phyloP scores from a whole-genome alignment of 2,113 vertebrate species.

The Capra hircus region DNA sequence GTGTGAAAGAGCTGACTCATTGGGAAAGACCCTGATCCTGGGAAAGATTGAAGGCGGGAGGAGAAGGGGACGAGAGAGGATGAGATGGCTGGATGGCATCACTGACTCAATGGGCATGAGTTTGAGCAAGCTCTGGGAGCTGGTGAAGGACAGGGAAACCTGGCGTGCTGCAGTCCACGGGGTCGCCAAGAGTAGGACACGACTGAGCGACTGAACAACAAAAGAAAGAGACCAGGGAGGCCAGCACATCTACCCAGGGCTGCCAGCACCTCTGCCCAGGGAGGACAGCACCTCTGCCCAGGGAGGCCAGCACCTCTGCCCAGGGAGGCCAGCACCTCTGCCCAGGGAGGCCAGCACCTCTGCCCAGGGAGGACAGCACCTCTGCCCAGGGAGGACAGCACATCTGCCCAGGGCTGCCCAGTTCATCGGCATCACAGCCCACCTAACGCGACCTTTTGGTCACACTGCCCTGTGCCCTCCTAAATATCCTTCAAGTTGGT shows the following conservation, averaged over 20 bases:
- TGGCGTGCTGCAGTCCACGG: neutral
- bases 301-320: too few relatives aligned
- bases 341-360: too few relatives aligned
- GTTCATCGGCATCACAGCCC: neutral
- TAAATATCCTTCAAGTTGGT: neutral
- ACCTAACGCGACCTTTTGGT: rapidly evolving
- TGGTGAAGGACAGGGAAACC: neutral
- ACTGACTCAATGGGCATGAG: neutral
- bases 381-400: too few relatives aligned
- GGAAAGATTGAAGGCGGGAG: rapidly evolving
- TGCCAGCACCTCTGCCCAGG: neutral
- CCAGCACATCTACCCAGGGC: too few relatives aligned
- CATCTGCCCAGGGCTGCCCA: neutral
- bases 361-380: too few relatives aligned
- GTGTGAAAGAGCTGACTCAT: neutral
- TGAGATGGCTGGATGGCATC: neutral
- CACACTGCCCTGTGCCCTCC: rapidly evolving
- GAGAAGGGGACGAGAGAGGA: neutral
- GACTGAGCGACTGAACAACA: neutral
- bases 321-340: too few relatives aligned
- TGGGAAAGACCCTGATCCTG: neutral
- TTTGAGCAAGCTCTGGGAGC: neutral
- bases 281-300: neutral
- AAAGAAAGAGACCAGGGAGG: neutral
- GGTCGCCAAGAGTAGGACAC: rapidly evolving